Evolutionary conservation across 2,888 invertebrate genomes (phyloP).

Genomic region (Fragum whitleyi): DNA sequence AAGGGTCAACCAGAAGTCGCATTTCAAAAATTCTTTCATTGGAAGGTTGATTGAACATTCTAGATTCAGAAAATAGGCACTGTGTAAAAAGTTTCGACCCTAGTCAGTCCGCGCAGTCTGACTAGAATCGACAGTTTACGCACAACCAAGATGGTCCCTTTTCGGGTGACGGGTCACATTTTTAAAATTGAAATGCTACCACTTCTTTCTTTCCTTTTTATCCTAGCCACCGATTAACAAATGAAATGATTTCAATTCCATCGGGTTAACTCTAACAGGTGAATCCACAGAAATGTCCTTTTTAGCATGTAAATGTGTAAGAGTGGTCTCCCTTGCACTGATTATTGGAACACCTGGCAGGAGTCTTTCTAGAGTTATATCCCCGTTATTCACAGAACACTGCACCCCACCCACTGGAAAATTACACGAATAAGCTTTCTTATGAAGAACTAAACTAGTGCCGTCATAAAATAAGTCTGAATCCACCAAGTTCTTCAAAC

Average conservation of each 20-base stretch:
- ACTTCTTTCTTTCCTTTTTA: too few species aligned
- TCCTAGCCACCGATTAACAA: not conserved
- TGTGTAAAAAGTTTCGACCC: too few species aligned
- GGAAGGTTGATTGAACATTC: too few species aligned
- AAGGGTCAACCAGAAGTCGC: too few species aligned
- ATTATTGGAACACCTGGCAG: slow-evolving; percentile 67
- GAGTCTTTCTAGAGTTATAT: slow-evolving; percentile 56
- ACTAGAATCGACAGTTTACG: too few species aligned
- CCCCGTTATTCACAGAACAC: slow-evolving; percentile 63
- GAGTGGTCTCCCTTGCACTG: slow-evolving; percentile 74
- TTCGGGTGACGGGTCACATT: too few species aligned
- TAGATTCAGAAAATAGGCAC: too few species aligned
- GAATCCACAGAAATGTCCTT: slow-evolving; percentile 52
- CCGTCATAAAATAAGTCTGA: slow-evolving; percentile 77
- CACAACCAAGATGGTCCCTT: too few species aligned
- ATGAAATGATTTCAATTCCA: slow-evolving; percentile 74
- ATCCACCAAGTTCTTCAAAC: slow-evolving; percentile 75
- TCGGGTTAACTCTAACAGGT: slow-evolving; percentile 68
- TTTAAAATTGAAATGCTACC: too few species aligned
- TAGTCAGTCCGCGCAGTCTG: too few species aligned
- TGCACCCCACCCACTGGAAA: slow-evolving; percentile 68
- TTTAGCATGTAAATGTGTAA: slow-evolving; percentile 76
- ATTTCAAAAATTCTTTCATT: too few species aligned
- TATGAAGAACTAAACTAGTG: slow-evolving; percentile 77
- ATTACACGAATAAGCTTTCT: slow-evolving; percentile 75